Evolutionary conservation across 1,140 invertebrate species (phyloP), one percentile per base, ranked within the genome.

Genomic region (Nymphalis io): DNA sequence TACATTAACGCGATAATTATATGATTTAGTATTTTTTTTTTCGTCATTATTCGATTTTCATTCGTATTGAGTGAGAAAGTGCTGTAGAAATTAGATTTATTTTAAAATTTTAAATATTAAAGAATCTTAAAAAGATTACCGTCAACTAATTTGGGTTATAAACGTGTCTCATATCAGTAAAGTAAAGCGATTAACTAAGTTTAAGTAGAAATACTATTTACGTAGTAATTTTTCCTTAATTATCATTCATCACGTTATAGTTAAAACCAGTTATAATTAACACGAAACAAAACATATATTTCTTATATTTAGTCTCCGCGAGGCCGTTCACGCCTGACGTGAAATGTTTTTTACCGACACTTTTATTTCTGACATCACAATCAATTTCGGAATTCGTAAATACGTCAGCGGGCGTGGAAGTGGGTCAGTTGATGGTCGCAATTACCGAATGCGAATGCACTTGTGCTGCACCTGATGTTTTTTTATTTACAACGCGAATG

Each of bases 161-260:
- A n/a, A 63, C 16, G 27, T 53, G 27, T 44, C 10, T 15, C 16
- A 18, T 63, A 51, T 53, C 46, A 63, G 46, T 63, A 39, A 51
- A 48, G 11, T 48, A 51, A 38, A 46, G 11, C 42, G 13, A 62
- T 51, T 62, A 33, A 12, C 44, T 1, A 8, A 48, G 21, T 62
- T 63, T 53, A 63, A 51, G 13, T 44, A 51, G 6, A 33, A 20
- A 40, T 40, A 38, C 27, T 63, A 63, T 51, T 63, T 39, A 51
- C 48, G 33, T 53, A 33, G 60, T 39, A 16, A 61, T 61, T 48
- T 63, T 51, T 18, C 10, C 23, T 63, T 62, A 33, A 62, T 48
- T 62, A 51, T 23, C 46, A 33, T 15, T 38, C 18, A 62, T 62
- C 60, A 62, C 60, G 60, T 62, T 13, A 62, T 62, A 23, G 27